These are phyloP conservation scores for Eurypyga helias DNA, from an alignment of 2,113 vertebrate species.

Conservation along the genomic window DNA sequence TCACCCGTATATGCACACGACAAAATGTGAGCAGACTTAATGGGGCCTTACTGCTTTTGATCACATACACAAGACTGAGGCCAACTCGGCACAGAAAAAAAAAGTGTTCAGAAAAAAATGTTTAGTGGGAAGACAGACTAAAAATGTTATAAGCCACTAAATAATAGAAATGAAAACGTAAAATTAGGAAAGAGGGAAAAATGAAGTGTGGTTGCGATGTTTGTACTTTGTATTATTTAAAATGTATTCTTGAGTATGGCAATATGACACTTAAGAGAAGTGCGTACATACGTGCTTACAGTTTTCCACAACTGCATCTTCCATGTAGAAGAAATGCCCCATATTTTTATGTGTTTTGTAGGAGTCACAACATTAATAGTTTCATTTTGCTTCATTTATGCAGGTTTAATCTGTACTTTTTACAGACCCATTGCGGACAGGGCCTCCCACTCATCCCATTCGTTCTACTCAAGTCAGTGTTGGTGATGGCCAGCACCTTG, in stretches of 20 bases:
- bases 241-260: background rate
- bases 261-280: background rate
- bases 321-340: background rate
- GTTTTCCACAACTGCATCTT: background rate
- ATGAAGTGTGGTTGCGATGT: background rate
- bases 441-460: background rate
- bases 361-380: background rate
- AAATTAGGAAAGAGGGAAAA: background rate
- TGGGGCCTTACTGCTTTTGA: background rate
- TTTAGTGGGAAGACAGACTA: background rate
- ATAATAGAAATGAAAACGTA: background rate
- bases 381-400: background rate
- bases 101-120: background rate
- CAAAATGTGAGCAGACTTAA: background rate
- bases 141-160: background rate
- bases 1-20: background rate
- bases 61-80: background rate
- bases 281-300: rapidly evolving
- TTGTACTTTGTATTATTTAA: background rate
- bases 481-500: background rate
- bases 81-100: background rate
- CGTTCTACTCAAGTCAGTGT: background rate
- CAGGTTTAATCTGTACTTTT: background rate
- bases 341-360: background rate
- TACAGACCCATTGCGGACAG: background rate